Conservation (phyloP, 2,888 invertebrate genomes). For the Cryptophagus acutangulus region DNA sequence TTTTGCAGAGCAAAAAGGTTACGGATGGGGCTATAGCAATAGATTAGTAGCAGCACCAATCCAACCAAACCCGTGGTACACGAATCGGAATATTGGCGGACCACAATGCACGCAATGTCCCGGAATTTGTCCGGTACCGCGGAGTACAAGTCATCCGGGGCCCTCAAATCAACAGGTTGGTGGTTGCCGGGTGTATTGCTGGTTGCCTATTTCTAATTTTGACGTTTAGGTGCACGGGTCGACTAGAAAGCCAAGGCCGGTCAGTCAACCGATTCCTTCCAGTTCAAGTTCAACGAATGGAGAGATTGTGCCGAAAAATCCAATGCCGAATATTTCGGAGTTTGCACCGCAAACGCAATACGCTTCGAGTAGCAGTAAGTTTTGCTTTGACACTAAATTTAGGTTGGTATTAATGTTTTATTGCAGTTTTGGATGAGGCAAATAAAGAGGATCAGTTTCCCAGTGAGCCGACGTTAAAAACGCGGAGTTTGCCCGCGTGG, state of each 20-base stretch:
- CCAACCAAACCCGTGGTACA: conserved; percentile 44
- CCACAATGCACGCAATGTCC: conserved; percentile 48
- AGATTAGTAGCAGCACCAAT: conserved; percentile 41
- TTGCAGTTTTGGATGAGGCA: conserved; percentile 58
- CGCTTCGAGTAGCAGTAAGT: conserved; percentile 64
- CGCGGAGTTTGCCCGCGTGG: conserved; percentile 68
- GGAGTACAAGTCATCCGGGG: conserved; percentile 46
- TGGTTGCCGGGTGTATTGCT: not conserved
- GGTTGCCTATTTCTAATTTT: not conserved
- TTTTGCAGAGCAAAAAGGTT: conserved; percentile 50
- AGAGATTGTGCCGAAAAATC: conserved; percentile 41
- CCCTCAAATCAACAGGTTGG: conserved; percentile 29
- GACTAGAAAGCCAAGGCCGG: conserved; percentile 44
- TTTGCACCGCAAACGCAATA: conserved; percentile 55
- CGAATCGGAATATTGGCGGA: conserved; percentile 37
- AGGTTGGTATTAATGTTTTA: conserved; percentile 6
- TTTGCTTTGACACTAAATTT: no score
- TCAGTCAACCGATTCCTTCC: conserved; percentile 48
- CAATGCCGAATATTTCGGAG: conserved; percentile 52
- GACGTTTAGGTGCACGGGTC: not conserved
- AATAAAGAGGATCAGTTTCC: conserved; percentile 46
- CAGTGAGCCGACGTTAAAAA: conserved; percentile 52
- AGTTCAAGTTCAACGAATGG: conserved; percentile 35
- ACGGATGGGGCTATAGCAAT: conserved; percentile 51
- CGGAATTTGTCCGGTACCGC: conserved; percentile 46